Conservation (phyloP, 2,113 vertebrate species). For the Hyperoodon ampullatus region DNA sequence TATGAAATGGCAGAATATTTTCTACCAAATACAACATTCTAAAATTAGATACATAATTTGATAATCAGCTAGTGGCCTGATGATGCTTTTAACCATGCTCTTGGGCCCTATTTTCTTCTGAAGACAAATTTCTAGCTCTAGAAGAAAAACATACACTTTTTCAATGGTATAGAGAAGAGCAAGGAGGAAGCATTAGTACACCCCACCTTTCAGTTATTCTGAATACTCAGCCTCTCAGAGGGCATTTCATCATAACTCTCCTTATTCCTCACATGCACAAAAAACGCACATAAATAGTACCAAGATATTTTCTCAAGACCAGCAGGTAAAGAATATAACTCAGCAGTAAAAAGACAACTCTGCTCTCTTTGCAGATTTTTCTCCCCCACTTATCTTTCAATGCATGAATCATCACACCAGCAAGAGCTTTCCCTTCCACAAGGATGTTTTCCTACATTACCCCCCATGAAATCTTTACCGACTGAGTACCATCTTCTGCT, state of each 20-base stretch:
- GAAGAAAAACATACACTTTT: neutral
- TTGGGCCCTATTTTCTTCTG: neutral
- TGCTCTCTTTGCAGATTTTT: neutral
- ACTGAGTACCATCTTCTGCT: rapidly evolving
- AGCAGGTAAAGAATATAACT: neutral
- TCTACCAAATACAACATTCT: neutral
- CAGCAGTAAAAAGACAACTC: neutral
- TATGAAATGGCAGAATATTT: neutral
- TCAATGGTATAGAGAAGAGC: neutral
- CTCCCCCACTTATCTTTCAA: neutral
- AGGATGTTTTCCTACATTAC: neutral
- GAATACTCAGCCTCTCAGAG: neutral
- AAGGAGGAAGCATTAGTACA: neutral
- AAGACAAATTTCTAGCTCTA: neutral
- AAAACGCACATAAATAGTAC: neutral
- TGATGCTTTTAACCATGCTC: neutral
- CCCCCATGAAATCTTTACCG: neutral
- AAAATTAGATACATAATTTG: neutral
- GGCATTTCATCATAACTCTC: neutral
- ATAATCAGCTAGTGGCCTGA: neutral
- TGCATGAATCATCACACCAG: neutral
- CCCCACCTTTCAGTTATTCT: neutral
- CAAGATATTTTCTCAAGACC: neutral
- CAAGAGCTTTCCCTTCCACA: neutral
- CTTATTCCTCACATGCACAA: neutral